These are phyloP conservation scores for Drosophila phalerata DNA, from an alignment of 2,888 invertebrate species.

Conservation along the genomic window DNA sequence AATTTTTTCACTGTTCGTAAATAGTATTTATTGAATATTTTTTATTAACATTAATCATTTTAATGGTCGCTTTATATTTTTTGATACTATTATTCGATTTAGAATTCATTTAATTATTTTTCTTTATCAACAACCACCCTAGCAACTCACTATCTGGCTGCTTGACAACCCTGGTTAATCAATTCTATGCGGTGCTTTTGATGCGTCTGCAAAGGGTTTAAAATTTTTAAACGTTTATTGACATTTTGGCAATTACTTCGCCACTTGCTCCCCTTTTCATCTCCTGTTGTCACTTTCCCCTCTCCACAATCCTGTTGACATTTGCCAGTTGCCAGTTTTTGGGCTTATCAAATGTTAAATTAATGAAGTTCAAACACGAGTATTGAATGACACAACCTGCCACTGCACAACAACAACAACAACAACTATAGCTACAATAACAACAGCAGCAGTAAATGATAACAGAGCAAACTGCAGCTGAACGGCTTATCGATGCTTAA, in stretches of 20 bases:
- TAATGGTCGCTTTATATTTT: not conserved
- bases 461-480: conserved; percentile 49
- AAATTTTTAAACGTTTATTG: conserved; percentile 60
- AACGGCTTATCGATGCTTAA: conserved; percentile 79
- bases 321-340: conserved; percentile 44
- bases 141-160: conserved; percentile 1
- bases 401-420: conserved; percentile 25
- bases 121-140: not conserved
- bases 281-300: not conserved
- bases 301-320: conserved; percentile 34
- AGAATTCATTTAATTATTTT: not conserved
- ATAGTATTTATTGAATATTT: not conserved
- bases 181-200: conserved; percentile 60
- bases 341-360: conserved; percentile 76
- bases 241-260: conserved; percentile 60
- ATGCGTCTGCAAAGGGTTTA: conserved; percentile 41
- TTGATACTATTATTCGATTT: not conserved
- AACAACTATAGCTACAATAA: conserved; percentile 4
- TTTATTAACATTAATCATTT: too few species aligned
- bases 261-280: conserved; percentile 18
- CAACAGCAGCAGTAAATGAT: conserved; percentile 59
- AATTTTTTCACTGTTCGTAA: not conserved
- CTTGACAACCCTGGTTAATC: conserved; percentile 65
- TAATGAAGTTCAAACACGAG: conserved; percentile 73
- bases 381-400: conserved; percentile 48